Base-by-base conservation (phyloP, 2,113 vertebrate species). In the Corvus cornix region DNA sequence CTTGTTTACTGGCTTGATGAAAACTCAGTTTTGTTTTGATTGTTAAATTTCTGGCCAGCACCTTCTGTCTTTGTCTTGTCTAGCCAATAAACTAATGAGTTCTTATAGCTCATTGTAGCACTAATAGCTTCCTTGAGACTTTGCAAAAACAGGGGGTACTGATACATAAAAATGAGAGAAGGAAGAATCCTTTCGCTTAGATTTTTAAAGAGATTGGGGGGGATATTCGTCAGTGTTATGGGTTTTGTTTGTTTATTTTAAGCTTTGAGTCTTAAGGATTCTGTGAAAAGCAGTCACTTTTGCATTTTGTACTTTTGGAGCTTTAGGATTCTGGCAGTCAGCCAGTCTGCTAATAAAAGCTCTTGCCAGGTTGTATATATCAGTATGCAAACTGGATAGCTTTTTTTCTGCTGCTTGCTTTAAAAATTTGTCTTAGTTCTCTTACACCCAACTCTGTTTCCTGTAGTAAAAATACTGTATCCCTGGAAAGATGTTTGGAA, bases 11-110 rank as follows among this genome's bases (percentile, higher is more conserved):
- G 35, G 43, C 52, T 90, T 89, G 37, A 72, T 44, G 52, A 89
- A 92, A 70, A 86, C 56, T 59, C 55, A 31, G 79, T 95, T 92
- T 94, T 94, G 90, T 96, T 97, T 95, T 93, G 75, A 77, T 92
- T 84, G 60, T 90, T 64, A 60, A 21, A 60, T 56, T 90, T 95
- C 39, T 2, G 0, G 35, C 60, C 60, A 63, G 68, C 48, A 55
- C 63, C 70, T 90, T 85, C 79, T 88, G 79, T 67, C 55, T 86
- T 89, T 69, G 64, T 81, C 56, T 39, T 86, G 55, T 94, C 82
- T 92, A 93, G 88, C 55, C 85, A 86, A 51, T 79, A 74, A n/a
- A 31, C 75, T 85, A 66, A 79, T 83, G 46, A 87, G 58, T 49
- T 92, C 68, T 77, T 84, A 67, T 1, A 59, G 63, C 33, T 81